Evolutionary conservation across 2,113 vertebrate genomes (phyloP), one percentile per base, ranked within the genome.

Genomic region (Salvelinus sp.): DNA sequence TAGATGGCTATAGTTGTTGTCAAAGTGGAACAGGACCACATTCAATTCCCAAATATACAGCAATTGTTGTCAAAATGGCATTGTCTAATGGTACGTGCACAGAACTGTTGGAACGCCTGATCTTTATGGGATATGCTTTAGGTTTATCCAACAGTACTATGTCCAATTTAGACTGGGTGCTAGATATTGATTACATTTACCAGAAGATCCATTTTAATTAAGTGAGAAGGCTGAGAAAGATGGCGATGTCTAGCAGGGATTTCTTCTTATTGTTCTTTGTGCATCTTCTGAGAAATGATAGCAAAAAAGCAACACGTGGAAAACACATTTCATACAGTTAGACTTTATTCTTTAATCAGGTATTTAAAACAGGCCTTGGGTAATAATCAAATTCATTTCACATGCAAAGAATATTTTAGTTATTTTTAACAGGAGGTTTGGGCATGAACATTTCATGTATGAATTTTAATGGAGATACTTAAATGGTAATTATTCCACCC

Each of bases 401-500:
- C 94, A 95, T 94, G 96, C 94, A 95, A 95, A 96, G 94, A 96
- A 96, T 97, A 97, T 97, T 97, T 92, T 95, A 93, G 95, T 97
- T 97, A 96, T 96, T 96, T 98, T 97, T 95, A 95, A 91, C 96
- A 95, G 95, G 96, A 95, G 90, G 90, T 96, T 96, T 96, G 95
- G 96, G 96, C 96, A 96, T 96, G 96, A 95, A 97, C 96, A 97
- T 97, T 96, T 96, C 38, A 95, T 97, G 97, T 97, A 98, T 98
- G 97, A 98, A 99, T 99, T 99, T 99, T 98, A 99, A 98, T 98
- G 96, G 95, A 96, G 96, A 97, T 95, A 98, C 97, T 98, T 98
- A 99, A 99, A 98, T 99, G 96, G 96, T 97, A 99, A 98, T 99
- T 99, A 98, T 98, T 98, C 96, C 96, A 98, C 98, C 98, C 96